Base-by-base conservation (phyloP, 2,888 invertebrate genomes). In the Drosophila borealis region DNA sequence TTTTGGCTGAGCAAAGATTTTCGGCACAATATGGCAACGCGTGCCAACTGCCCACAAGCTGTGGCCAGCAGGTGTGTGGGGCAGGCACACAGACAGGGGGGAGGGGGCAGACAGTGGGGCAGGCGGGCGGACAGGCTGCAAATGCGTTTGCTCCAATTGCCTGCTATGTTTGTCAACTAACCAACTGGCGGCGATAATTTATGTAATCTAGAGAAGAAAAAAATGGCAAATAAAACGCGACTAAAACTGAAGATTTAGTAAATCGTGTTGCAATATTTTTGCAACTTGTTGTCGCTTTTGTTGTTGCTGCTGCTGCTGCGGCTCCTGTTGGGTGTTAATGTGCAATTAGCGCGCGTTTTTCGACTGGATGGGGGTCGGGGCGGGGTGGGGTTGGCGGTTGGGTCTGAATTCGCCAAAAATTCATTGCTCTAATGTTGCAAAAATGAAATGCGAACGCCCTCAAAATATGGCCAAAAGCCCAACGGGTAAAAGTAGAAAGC, bases 161-260 rank as follows among this genome's bases (percentile, higher is more conserved):
- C 60, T 64, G 57, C 2, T 11, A 46, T 29, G 56, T 81, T 79
- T 81, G 73, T 81, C 79, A 76, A 73, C 73, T 55, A 19, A 11
- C 11, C 36, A 44, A 13, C 36, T 33, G 25, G 57, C 44, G 67
- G 50, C 65, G 68, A 61, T 81, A 72, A 78, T 82, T 88, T 85
- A 88, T 88, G 67, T 87, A 87, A 88, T 79, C 65, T 69, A 56
- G 71, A 59, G 67, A 74, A 46, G 63, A 72, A 46, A 62, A 69
- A 62, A 49, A 41, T 37, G 42, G 11, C 11, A 39, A 39, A 48
- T 44, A 37, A 62, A 33, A n/a, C 14, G 14, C 41, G 33, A 17
- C 39, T 48, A 17, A 51, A 71, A 78, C 62, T 55, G 53, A 79
- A 81, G 70, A 77, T 76, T 81, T 81, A 70, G 67, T 69, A 59